Evolutionary conservation across 2,888 invertebrate species (phyloP), one percentile per base, ranked within the genome.

Genomic region (Lasioglossum calceatum): DNA sequence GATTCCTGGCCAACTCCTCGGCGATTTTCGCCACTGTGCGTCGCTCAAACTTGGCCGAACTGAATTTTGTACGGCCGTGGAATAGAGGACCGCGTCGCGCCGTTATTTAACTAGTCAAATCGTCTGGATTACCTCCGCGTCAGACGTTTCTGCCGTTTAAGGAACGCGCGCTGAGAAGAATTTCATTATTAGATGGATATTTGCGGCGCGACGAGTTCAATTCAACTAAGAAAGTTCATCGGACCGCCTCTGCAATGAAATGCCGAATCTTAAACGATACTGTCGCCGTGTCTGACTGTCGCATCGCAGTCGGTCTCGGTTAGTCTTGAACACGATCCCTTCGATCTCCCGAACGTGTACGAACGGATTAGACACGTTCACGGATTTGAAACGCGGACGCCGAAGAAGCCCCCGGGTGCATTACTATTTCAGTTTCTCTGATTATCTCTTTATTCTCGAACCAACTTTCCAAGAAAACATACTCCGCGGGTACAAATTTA

Each of bases 161-260:
- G 64, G 67, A 67, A 47, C 77, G 16, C 47, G 71, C 7, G 86
- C n/a, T 8, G 72, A 73, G 85, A 79, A 79, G 67, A 86, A 85
- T 79, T 77, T 85, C 76, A 80, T 85, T 85, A 86, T 73, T 36
- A 77, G 85, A 39, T 83, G 84, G 85, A 85, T 85, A 85, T 85
- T 85, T 77, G 80, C 50, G 85, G 79, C 86, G 86, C 85, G 77
- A 73, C 85, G 79, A 32, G 85, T n/a, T 58, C 50, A 80, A 86
- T 85, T 79, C 64, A 79, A 79, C 80, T 74, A 79, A 47, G 73
- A 85, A 79, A 67, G 86, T 86, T 82, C 81, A 86, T 81, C 81
- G 86, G 82, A 81, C 82, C 77, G 64, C 67, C 70, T 39, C 39
- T 72, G n/a, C 42, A 50, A 50, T 50, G 50, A 64, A 85, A 54